phyloP scores from a whole-genome alignment of 2,888 invertebrate genomes.

The Luperina nickerlii region DNA sequence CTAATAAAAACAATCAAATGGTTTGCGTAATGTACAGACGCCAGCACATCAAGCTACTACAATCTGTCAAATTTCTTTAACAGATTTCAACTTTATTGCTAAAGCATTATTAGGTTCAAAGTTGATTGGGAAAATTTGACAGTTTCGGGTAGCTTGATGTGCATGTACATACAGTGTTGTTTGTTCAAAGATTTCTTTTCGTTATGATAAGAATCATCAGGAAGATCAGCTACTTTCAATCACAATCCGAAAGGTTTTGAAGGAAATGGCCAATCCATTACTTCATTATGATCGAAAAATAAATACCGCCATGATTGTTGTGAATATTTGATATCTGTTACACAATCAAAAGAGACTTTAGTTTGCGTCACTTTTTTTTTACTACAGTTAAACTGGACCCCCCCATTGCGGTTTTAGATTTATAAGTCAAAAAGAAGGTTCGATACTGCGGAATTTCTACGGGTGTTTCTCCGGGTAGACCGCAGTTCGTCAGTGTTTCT shows the following conservation, averaged over 20 bases:
- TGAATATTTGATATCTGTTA: neutral
- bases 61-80: too few species aligned
- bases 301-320: too few species aligned
- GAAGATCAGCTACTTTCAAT: neutral
- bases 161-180: neutral
- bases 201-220: neutral
- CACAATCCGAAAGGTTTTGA: neutral
- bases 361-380: neutral
- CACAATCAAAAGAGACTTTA: neutral
- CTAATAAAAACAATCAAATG: neutral
- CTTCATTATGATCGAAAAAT: neutral
- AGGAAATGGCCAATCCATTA: neutral
- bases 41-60: too few species aligned
- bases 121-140: too few species aligned
- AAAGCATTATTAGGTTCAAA: too few species aligned
- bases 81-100: too few species aligned
- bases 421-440: slow-evolving; percentile 78
- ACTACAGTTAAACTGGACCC: neutral
- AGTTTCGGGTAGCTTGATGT: too few species aligned
- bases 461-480: slow-evolving; percentile 76
- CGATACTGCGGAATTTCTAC: slow-evolving; percentile 79
- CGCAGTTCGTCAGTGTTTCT: slow-evolving; percentile 79
- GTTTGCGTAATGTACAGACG: neutral
- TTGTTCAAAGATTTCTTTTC: neutral
- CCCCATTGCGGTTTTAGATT: slow-evolving; percentile 65